Evolutionary conservation across 2,113 vertebrate species (phyloP), one percentile per base, ranked within the genome.

Genomic region (Eolophus roseicapilla): DNA sequence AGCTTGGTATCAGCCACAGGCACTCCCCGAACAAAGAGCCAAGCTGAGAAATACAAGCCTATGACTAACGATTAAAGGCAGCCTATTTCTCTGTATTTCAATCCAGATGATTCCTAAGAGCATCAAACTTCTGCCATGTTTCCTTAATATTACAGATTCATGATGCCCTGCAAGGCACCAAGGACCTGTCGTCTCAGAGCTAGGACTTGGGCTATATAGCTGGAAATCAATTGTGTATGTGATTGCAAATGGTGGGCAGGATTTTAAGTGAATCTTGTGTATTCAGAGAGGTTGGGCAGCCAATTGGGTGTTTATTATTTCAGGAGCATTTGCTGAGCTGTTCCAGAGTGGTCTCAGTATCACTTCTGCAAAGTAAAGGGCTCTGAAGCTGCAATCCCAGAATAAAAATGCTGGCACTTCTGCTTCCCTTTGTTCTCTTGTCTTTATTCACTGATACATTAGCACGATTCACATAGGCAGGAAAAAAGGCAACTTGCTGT

Each of bases 381-480:
- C 95, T 94, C 47, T 47, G 86, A 78, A 87, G 93, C 87, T 85
- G 86, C 77, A 50, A 57, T 46, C 28, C 28, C 64, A 60, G 80
- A 82, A 86, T 52, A 46, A 67, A 71, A 76, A 78, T 0, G 43
- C 78, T 91, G 95, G 71, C 75, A 77, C 87, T 96, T 92, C 73
- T 92, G 78, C 91, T 93, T 77, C 59, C 78, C 88, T 92, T 90
- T 95, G 95, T 94, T 93, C 94, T 83, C 92, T 41, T 9, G 8
- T 63, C 76, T 83, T 55, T 82, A 63, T 68, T 94, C 86, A 28
- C 84, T 17, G 55, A 14, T 33, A 87, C 86, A 82, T 92, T 49
- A 73, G 90, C 27, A 50, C 91, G 55, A 77, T n/a, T 86, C 81
- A 60, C 70, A 83, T 0, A n/a, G 91, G 77, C 88, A 94, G 70